Evolutionary conservation across 2,797 vertebrate species (phyloP).

Genomic region (Sternarchorhynchus goeldii): DNA sequence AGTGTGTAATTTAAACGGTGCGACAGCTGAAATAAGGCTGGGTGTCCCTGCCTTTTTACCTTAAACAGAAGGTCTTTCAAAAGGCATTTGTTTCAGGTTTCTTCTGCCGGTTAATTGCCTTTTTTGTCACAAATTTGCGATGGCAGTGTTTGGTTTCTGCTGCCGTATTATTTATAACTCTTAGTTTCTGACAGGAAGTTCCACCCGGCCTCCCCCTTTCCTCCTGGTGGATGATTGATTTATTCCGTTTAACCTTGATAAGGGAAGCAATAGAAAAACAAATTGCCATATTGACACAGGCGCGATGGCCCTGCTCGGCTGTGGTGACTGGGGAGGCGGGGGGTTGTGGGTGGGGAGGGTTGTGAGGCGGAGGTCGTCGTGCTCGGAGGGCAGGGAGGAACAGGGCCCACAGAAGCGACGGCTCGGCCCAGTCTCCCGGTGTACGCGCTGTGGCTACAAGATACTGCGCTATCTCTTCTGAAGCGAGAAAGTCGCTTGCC

Average conservation of each 20-base stretch:
- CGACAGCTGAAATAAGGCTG: conserved; percentile 71
- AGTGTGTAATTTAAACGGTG: conserved; percentile 77
- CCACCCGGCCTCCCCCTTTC: conserved; percentile 50
- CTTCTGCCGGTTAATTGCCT: conserved; percentile 72
- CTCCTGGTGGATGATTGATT: conserved; percentile 77
- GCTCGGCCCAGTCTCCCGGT: conserved; percentile 40
- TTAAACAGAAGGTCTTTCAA: conserved; percentile 77
- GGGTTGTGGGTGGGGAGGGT: conserved; percentile 67
- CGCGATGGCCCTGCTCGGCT: conserved; percentile 71
- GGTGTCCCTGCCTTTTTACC: conserved; percentile 71
- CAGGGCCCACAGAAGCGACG: conserved; percentile 49
- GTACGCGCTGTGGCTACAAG: conserved; percentile 37
- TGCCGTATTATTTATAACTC: conserved; percentile 72
- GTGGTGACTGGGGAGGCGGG: conserved; percentile 74
- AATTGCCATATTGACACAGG: conserved; percentile 79
- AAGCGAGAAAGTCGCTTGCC: conserved; percentile 23
- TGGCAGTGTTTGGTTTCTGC: conserved; percentile 70
- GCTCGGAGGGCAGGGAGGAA: conserved; percentile 51
- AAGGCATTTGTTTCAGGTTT: conserved; percentile 81
- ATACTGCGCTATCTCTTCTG: conserved; percentile 34
- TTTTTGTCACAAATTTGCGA: conserved; percentile 76
- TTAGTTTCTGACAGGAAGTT: conserved; percentile 69
- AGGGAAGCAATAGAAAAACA: conserved; percentile 77
- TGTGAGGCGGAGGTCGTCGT: conserved; percentile 71
- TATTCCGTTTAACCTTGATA: conserved; percentile 82